These are phyloP conservation scores for Tenthredo distinguenda DNA, from an alignment of 2,888 invertebrate genomes.

Conservation along the genomic window DNA sequence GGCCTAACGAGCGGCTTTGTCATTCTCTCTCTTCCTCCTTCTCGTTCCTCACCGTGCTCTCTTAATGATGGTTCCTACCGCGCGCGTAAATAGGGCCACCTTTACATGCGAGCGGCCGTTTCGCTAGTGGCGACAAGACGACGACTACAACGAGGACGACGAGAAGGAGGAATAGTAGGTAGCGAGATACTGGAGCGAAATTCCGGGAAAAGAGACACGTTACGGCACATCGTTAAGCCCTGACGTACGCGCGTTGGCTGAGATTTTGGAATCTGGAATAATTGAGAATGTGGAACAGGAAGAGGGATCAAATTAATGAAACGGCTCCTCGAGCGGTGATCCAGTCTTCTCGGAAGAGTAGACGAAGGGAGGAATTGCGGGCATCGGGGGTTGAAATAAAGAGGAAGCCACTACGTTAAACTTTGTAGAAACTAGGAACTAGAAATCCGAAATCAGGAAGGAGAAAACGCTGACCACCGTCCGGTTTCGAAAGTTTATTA, in stretches of 20 bases:
- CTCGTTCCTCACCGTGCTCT: slow-evolving; percentile 60
- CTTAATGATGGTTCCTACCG: slow-evolving; percentile 73
- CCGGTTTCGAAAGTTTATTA: slow-evolving; percentile 62
- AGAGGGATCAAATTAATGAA: slow-evolving; percentile 14
- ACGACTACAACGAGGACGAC: slow-evolving; percentile 31
- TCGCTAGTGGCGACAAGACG: slow-evolving; percentile 50
- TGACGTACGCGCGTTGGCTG: neutral
- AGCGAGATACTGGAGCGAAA: slow-evolving; percentile 6
- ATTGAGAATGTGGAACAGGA: neutral
- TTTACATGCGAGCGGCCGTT: slow-evolving; percentile 45
- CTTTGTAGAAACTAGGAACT: slow-evolving; percentile 46
- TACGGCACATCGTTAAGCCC: slow-evolving; percentile 41
- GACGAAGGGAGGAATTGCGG: neutral
- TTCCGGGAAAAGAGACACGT: slow-evolving; percentile 30
- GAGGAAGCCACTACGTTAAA: slow-evolving; percentile 32
- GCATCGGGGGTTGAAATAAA: neutral
- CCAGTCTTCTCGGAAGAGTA: too few species aligned
- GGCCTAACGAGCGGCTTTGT: slow-evolving; percentile 78
- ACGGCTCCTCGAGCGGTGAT: neutral
- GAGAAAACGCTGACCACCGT: slow-evolving; percentile 72
- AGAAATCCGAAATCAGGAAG: neutral
- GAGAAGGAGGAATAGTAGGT: neutral
- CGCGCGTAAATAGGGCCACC: slow-evolving; percentile 65
- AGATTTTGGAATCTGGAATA: slow-evolving; percentile 36
- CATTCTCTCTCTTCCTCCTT: slow-evolving; percentile 67